These are phyloP conservation scores for Zaprionus capensis DNA, from an alignment of 1,140 invertebrate species.

Conservation along the genomic window DNA sequence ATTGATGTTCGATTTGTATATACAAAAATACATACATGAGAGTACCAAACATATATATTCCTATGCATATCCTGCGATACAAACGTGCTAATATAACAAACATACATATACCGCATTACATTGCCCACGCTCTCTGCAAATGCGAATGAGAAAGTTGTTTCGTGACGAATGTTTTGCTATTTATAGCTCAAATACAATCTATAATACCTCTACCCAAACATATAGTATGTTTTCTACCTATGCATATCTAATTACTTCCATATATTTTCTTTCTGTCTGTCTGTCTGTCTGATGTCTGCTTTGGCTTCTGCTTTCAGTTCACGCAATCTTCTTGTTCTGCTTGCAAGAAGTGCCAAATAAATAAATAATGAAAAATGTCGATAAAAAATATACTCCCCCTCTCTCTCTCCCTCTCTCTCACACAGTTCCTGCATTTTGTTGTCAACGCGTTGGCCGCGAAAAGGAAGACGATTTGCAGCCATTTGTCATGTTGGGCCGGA, in stretches of 20 bases:
- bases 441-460: constrained; percentile 76
- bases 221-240: neutral
- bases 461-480: constrained; percentile 81
- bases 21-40: no score
- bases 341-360: constrained; percentile 65
- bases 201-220: neutral
- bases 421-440: constrained; percentile 57
- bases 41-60: neutral
- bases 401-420: neutral
- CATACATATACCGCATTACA: no score
- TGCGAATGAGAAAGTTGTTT: neutral
- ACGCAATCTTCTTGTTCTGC: neutral
- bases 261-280: neutral
- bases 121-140: neutral
- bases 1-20: no score
- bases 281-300: neutral
- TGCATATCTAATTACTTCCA: constrained; percentile 2
- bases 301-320: neutral
- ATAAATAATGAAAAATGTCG: constrained; percentile 78
- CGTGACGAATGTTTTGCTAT: neutral
- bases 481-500: constrained; percentile 75
- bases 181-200: neutral
- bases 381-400: constrained; percentile 58
- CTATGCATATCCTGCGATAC: neutral
- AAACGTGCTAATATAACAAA: no score